A percentile compares a stretch with the other conserved stretches of the same genome.
Evolutionary conservation across 1,140 invertebrate species (phyloP).

Genomic region (Xylocopa sonorina): DNA sequence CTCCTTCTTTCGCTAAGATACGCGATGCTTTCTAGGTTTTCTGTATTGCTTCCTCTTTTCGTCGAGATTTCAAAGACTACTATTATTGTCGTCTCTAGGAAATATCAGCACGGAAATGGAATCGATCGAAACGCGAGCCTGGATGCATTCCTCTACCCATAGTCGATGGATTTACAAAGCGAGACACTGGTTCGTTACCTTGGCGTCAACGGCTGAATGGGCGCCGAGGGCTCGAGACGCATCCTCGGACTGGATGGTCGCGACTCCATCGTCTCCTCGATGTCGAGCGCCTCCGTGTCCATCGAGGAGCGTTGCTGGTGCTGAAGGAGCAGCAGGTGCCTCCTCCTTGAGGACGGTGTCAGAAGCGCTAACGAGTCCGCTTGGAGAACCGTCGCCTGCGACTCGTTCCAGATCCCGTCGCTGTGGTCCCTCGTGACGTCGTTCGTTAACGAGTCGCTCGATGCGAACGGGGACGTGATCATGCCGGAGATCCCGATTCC

Average conservation of each 20-base stretch:
- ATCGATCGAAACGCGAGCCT: too few relatives aligned
- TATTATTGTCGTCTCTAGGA: too few relatives aligned
- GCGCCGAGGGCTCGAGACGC: slow-evolving; percentile 74
- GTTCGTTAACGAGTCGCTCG: slow-evolving; percentile 89
- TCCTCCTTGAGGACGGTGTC: slow-evolving; percentile 89
- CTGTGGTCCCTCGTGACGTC: slow-evolving; percentile 90
- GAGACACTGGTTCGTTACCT: slow-evolving; percentile 59
- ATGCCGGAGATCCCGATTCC: slow-evolving; percentile 38
- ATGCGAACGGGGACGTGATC: slow-evolving; percentile 87
- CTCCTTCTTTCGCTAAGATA: too few relatives aligned
- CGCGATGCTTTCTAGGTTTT: too few relatives aligned
- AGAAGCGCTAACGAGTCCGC: slow-evolving; percentile 86
- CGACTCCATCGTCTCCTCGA: slow-evolving; percentile 86
- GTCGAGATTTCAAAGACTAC: too few relatives aligned
- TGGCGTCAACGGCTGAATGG: slow-evolving; percentile 68
- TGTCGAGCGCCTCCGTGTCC: slow-evolving; percentile 89
- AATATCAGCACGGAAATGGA: too few relatives aligned
- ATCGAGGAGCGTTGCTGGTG: slow-evolving; percentile 92
- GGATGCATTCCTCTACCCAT: too few relatives aligned
- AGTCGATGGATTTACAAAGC: too few relatives aligned
- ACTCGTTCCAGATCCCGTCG: slow-evolving; percentile 93
- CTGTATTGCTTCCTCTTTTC: too few relatives aligned
- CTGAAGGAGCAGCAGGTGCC: slow-evolving; percentile 88
- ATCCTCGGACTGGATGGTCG: slow-evolving; percentile 75
- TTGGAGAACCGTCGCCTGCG: slow-evolving; percentile 91